These are phyloP conservation scores for Montipora cactus DNA, from an alignment of 64 coral and sea anemone genomes.

Conservation along the genomic window DNA sequence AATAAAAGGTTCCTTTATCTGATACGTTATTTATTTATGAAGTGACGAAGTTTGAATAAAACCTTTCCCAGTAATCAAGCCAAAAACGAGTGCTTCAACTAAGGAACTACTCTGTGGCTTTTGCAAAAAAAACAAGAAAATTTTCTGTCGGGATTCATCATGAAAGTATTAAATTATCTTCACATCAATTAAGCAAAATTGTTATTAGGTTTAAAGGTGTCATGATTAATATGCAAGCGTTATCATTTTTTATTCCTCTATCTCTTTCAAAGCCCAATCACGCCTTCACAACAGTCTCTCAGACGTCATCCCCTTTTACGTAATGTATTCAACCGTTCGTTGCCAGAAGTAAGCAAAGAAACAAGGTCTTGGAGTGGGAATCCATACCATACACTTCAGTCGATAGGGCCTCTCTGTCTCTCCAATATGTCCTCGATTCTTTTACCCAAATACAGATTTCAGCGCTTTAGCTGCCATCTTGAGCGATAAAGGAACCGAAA, in stretches of 20 bases:
- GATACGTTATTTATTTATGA: constrained; percentile 17
- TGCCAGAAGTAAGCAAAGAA: neutral
- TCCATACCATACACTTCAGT: too few relatives aligned
- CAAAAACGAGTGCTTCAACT: neutral
- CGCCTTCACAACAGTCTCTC: neutral
- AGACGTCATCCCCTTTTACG: too few relatives aligned
- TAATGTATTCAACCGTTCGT: neutral
- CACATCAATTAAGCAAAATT: too few relatives aligned
- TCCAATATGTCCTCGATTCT: too few relatives aligned
- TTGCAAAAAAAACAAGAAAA: neutral
- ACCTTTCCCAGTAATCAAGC: neutral
- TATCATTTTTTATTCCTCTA: neutral
- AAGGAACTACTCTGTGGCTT: neutral
- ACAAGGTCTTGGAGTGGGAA: too few relatives aligned
- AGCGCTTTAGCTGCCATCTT: too few relatives aligned
- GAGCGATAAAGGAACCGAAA: neutral
- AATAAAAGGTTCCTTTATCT: neutral
- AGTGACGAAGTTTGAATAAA: neutral
- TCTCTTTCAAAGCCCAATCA: neutral
- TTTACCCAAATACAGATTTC: too few relatives aligned
- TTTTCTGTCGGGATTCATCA: neutral
- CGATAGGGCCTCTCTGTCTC: too few relatives aligned
- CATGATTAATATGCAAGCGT: neutral
- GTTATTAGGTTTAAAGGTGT: neutral
- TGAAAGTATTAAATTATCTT: too few relatives aligned